Base-by-base conservation (phyloP, 2,888 invertebrate genomes). In the Venusia cambrica region DNA sequence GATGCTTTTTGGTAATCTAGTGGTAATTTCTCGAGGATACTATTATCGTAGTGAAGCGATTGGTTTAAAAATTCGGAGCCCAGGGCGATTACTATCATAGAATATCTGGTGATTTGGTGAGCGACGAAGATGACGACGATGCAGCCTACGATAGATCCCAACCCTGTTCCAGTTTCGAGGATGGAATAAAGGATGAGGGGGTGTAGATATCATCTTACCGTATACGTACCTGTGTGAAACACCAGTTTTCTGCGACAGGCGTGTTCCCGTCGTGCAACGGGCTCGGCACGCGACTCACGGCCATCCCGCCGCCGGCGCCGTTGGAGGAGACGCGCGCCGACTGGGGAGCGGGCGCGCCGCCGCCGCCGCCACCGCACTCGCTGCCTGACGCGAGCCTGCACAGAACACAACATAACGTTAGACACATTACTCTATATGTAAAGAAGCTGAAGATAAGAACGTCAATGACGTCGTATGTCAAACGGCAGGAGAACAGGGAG, bases 221-320 rank as follows among this genome's bases (percentile, higher is more conserved):
- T n/a, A 51, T 35, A 34, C 36, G 43, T 90, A 97, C 97, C 95
- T 98, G 98, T 80, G 99, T 99, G 85, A 98, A 99, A 91, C 99
- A 99, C 99, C 99, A 99, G 90, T 98, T 99, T 88, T 99, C 99
- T 47, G 99, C 99, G 62, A 98, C 97, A 70, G 99, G 98, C 73
- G 96, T 96, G 89, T 96, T 95, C 80, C 94, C 95, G 93, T 96
- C 96, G 88, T 95, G 95, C 73, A 97, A 93, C 81, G 97, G 97
- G 89, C 97, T 97, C 75, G 97, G 97, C 81, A 97, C 97, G 75
- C 97, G 93, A 90, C 96, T 96, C 88, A 97, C 96, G 90, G 97
- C 96, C 96, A 95, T 95, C 89, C 94, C 94, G 92, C 94, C 93
- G 92, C 93, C 94, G 89, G 94, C 94, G 89, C 90, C 90, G 89